phyloP scores from a whole-genome alignment of 2,888 invertebrate species.

The Plebejus melissa region DNA sequence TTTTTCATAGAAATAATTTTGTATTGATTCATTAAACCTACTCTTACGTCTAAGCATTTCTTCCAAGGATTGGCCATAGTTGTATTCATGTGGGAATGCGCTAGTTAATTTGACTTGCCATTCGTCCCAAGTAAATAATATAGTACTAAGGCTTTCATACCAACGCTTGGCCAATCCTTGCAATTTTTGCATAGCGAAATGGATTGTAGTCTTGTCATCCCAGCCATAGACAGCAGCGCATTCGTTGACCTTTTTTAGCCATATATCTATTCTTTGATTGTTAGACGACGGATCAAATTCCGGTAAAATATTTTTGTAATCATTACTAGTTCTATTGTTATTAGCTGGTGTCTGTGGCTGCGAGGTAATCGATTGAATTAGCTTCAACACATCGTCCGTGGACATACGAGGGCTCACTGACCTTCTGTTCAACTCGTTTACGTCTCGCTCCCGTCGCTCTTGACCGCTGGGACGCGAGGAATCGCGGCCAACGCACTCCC shows the following conservation, averaged over 20 bases:
- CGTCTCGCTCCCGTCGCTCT: neutral
- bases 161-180: constrained; percentile 37
- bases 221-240: constrained; percentile 33
- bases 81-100: constrained; percentile 32
- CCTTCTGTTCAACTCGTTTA: neutral
- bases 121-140: constrained; percentile 35
- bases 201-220: constrained; percentile 35
- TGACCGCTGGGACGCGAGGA: neutral
- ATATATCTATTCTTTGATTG: neutral
- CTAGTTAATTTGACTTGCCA: constrained; percentile 34
- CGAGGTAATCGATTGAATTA: neutral
- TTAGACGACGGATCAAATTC: neutral
- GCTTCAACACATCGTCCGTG: neutral
- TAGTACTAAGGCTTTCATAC: constrained; percentile 36
- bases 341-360: neutral
- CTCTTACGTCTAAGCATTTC: constrained; percentile 33
- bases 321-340: neutral
- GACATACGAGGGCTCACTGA: neutral
- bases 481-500: neutral
- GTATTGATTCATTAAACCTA: neutral
- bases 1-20: constrained; percentile 36
- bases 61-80: constrained; percentile 34
- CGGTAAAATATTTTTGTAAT: neutral
- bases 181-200: constrained; percentile 38
- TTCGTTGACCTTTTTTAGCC: constrained; percentile 33